Conservation (phyloP, 2,797 vertebrate species). For the Mus caroli region DNA sequence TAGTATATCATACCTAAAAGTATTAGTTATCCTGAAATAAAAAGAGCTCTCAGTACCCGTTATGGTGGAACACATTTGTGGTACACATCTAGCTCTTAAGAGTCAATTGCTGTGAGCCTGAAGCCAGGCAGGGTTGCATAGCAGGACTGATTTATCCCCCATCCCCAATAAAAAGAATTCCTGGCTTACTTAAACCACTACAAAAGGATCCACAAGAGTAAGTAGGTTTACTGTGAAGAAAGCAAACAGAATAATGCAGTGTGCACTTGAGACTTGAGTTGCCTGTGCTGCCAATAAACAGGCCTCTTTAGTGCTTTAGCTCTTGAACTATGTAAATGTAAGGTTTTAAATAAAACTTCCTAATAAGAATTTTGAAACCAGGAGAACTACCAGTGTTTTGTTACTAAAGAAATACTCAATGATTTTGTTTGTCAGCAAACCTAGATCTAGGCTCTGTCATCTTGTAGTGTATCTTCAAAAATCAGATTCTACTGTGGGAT, state of each 20-base stretch:
- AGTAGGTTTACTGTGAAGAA: neutral
- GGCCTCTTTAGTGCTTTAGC: slow-evolving; percentile 13
- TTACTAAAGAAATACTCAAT: neutral
- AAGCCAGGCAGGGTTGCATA: neutral
- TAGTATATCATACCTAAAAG: slow-evolving; percentile 3
- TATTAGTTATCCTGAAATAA: slow-evolving; percentile 54
- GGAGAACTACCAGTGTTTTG: neutral
- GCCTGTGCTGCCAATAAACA: neutral
- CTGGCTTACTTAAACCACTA: neutral
- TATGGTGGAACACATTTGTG: neutral
- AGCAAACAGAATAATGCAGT: neutral
- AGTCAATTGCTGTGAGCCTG: neutral
- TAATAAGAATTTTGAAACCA: slow-evolving; percentile 55
- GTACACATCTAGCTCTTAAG: neutral
- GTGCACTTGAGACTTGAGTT: no score
- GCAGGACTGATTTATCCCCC: neutral
- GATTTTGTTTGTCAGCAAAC: neutral
- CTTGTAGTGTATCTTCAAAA: slow-evolving; percentile 16
- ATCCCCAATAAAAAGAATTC: neutral
- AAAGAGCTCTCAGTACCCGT: neutral
- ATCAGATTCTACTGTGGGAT: neutral
- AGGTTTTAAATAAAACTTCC: neutral
- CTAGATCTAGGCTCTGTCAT: neutral
- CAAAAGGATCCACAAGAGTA: neutral
- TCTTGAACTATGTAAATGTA: slow-evolving; percentile 5